Evolutionary conservation across 2,797 vertebrate genomes (phyloP), one percentile per base, ranked within the genome.

Genomic region (Bovichtus variegatus): DNA sequence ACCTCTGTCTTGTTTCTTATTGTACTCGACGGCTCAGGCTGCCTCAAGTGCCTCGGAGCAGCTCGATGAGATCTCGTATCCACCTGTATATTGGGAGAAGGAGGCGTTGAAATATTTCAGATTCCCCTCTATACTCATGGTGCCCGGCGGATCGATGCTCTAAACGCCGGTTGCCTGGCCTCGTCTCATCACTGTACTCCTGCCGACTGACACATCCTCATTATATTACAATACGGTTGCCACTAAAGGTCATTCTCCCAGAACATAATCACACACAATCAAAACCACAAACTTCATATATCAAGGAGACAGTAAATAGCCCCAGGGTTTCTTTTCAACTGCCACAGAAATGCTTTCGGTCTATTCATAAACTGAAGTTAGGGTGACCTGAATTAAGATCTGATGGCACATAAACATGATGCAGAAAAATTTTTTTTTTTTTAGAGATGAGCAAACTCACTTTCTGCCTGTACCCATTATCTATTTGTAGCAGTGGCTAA

Each of bases 221-320:
- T 99, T 99, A 99, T 96, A 97, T 97, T 98, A 97, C 97, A 97
- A 96, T 98, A 97, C 97, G 96, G 96, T 97, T 97, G 97, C 96
- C 96, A 97, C 96, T 97, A 99, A 99, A 99, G 98, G 98, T 99
- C 98, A 99, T 96, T 97, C 96, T 96, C 97, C 96, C 96, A 95
- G 96, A 98, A 98, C 96, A 98, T 98, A 98, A 99, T 98, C 97
- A 97, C 97, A 97, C 96, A 97, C 97, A 99, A 99, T 99, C 97
- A 98, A 98, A 99, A 96, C 96, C 96, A 97, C 97, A 98, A 99
- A 99, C 97, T 98, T 98, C 98, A 98, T 97, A 97, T 96, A 98
- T 98, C 97, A 98, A 95, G 85, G 94, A 97, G 95, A 97, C 96
- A 96, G 97, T 97, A 99, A 99, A 99, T 96, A 98, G 97, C 97